Evolutionary conservation across 2,888 invertebrate species (phyloP).

Genomic region (Myopa tessellatipennis): DNA sequence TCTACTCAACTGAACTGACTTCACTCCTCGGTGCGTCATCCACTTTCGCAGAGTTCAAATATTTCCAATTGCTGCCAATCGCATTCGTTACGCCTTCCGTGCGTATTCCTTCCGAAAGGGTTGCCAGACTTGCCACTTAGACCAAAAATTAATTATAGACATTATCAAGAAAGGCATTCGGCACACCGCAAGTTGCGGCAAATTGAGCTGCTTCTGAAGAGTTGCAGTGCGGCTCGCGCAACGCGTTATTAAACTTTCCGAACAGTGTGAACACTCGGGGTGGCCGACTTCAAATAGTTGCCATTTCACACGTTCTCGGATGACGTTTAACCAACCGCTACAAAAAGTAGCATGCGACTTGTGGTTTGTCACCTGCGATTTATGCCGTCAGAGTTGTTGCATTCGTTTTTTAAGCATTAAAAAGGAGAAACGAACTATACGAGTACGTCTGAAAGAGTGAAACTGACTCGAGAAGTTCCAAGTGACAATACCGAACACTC

Average conservation of each 20-base stretch:
- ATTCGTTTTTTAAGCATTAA: not conserved
- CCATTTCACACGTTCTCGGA: slow-evolving; percentile 20
- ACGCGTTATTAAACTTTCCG: slow-evolving; percentile 1
- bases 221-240: slow-evolving; percentile 9
- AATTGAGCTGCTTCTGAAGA: slow-evolving; percentile 29
- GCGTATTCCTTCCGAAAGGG: slow-evolving; percentile 18
- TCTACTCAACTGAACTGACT: not conserved
- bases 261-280: not conserved
- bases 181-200: slow-evolving; percentile 17
- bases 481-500: slow-evolving; percentile 12
- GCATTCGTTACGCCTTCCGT: slow-evolving; percentile 19
- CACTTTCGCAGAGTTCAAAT: not conserved
- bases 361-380: slow-evolving; percentile 35
- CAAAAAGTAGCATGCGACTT: slow-evolving; percentile 21
- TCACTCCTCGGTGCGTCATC: not conserved
- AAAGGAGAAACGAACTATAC: not conserved
- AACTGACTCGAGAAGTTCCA: slow-evolving; percentile 1
- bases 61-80: slow-evolving; percentile 23
- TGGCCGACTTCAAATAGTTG: not conserved
- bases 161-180: slow-evolving; percentile 27
- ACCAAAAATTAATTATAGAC: slow-evolving; percentile 37
- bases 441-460: not conserved
- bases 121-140: slow-evolving; percentile 42
- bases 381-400: not conserved
- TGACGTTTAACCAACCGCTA: slow-evolving; percentile 22